Evolutionary conservation across 2,113 vertebrate species (phyloP).

Genomic region (Scophthalmus maximus): DNA sequence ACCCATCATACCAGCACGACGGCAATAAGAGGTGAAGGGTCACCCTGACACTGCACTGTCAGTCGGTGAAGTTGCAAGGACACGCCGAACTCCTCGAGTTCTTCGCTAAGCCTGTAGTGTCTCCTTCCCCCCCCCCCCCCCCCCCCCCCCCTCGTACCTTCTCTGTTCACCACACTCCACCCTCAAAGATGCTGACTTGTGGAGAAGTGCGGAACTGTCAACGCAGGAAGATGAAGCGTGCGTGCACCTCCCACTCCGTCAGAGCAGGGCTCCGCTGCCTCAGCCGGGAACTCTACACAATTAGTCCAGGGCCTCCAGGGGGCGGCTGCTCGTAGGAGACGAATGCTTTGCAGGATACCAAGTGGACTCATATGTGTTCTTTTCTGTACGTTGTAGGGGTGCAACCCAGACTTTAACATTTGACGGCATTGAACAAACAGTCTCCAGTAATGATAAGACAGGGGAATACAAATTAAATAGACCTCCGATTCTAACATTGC

Average conservation of each 20-base stretch:
- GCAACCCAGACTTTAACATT: not conserved
- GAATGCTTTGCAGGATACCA: constrained; percentile 51
- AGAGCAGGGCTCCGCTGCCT: constrained; percentile 52
- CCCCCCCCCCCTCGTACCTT: constrained; percentile 18
- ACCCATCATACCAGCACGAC: constrained; percentile 35
- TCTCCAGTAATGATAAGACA: not conserved
- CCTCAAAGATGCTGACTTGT: constrained; percentile 80
- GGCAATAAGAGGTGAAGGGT: constrained; percentile 40
- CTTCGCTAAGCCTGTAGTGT: constrained; percentile 39
- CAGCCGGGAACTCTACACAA: constrained; percentile 65
- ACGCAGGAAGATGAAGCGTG: constrained; percentile 75
- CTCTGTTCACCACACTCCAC: constrained; percentile 63
- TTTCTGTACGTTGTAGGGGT: constrained; percentile 9
- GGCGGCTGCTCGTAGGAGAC: constrained; percentile 63
- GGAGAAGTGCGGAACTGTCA: constrained; percentile 69
- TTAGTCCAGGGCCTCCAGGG: constrained; percentile 72
- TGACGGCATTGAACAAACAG: not conserved
- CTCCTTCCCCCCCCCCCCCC: constrained; percentile 16
- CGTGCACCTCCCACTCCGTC: constrained; percentile 66
- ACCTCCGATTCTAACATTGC: not conserved
- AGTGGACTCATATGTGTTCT: constrained; percentile 18
- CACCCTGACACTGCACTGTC: constrained; percentile 46
- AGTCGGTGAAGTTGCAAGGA: constrained; percentile 77
- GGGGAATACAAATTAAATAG: not conserved
- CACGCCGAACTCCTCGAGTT: constrained; percentile 47